Evolutionary conservation across 2,888 invertebrate genomes (phyloP).

Genomic region (Nemurella pictetii): DNA sequence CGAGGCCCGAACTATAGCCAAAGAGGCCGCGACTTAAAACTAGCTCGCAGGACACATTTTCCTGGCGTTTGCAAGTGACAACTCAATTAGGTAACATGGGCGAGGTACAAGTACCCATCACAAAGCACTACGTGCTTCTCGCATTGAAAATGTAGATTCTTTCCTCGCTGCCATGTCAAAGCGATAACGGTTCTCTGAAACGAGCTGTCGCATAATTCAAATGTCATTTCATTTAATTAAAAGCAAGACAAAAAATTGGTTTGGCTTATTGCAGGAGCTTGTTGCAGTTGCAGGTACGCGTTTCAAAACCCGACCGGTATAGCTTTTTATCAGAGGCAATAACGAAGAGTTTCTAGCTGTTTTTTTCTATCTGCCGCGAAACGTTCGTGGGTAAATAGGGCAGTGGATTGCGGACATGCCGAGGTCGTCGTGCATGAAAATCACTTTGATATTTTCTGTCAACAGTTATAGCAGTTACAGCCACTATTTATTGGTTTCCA

Average conservation of each 20-base stretch:
- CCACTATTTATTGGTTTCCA: not conserved
- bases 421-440: not conserved
- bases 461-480: not conserved
- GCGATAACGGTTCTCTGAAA: not conserved
- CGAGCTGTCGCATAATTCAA: not conserved
- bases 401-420: not conserved
- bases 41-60: not conserved
- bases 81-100: not conserved
- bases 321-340: not conserved
- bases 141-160: not conserved
- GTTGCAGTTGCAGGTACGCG: not conserved
- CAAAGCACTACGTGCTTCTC: not conserved
- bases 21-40: not conserved
- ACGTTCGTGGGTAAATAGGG: too few relatives aligned
- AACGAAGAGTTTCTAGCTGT: not conserved
- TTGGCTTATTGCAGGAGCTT: not conserved
- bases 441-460: not conserved
- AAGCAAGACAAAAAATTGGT: not conserved
- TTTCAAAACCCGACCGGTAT: not conserved
- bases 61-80: not conserved
- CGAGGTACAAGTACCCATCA: not conserved
- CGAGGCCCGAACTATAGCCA: not conserved
- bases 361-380: not conserved
- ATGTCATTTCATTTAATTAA: not conserved
- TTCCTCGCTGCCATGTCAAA: not conserved